Base-by-base conservation (phyloP, 2,797 vertebrate genomes). In the Distichodus sexfasciatus region DNA sequence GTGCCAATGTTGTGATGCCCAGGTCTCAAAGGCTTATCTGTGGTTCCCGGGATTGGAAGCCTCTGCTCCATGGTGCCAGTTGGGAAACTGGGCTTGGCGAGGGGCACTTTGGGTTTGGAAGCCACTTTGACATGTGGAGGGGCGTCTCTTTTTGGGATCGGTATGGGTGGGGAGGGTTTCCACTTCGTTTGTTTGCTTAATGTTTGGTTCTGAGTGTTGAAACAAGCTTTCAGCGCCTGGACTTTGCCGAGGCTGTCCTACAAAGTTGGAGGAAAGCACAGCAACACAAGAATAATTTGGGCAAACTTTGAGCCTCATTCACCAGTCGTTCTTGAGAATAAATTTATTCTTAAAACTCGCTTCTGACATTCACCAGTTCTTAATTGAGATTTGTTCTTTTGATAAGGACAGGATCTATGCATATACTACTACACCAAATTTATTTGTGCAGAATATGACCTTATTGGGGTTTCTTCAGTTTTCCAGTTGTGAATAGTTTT, bases 71-170 rank as follows among this genome's bases (percentile, higher is more conserved):
- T 15, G 9, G 54, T 23, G 12, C 15, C 41, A 10, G 19, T 46
- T 3, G 21, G 31, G 33, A 35, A 75, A 29, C 82, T 23, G 19
- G 17, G 46, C 35, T 55, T 72, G 29, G 14, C 6, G 11, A 46
- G 9, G 23, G 17, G 55, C 1, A 55, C 43, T 23, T 60, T 69
- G 11, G 55, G 55, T 1, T 29, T 12, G 38, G 43, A 26, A 7
- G 24, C 0, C 0, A 3, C 23, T 21, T 36, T 19, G 24, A 15
- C 9, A 15, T n/a, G 8, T 26, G n/a, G 5, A 2, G 24, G 12
- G 7, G 26, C 5, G 12, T 17, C 26, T 31, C 11, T 3, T 1
- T 6, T 6, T 0, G 50, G 50, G 6, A 3, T 0, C 3, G 14
- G 48, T 4, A 3, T 10, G 19, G 4, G 4, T 19, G 11, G 46